Evolutionary conservation across 2,113 vertebrate species (phyloP), one percentile per base, ranked within the genome.

Genomic region (Tragelaphus imberbis): DNA sequence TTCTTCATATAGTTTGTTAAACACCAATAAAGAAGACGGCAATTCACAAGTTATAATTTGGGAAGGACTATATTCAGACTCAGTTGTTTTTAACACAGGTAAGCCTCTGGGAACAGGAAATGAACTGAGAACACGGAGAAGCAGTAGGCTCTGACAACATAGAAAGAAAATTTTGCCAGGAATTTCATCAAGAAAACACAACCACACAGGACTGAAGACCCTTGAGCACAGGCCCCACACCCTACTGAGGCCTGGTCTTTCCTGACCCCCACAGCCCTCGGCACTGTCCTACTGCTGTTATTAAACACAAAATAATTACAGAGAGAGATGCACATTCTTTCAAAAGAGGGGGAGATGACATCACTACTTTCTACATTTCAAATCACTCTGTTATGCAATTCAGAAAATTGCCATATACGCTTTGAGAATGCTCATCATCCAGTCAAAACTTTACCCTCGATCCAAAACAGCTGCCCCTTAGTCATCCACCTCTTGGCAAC

Each of bases 301-400:
- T 91, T 95, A 91, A 97, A 95, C 90, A 56, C 92, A 55, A 68
- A 93, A 93, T 95, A 96, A 97, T 92, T 94, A 97, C 51, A 97
- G 94, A 84, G 86, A 90, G 81, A 94, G 59, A 84, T 14, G 49
- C 6, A 16, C 36, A 23, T 33, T 87, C 75, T 88, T 85, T 81
- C 63, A 84, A 94, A 95, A 98, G 40, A 82, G 21, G 51, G 55
- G 21, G n/a, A 55, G 87, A 61, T 96, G 97, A 97, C 33, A 68
- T 97, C 95, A 96, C 30, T 87, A 47, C 81, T 96, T 97, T 90
- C 90, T 90, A 96, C 86, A 90, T 96, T 92, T 90, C 79, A 80
- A 95, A 40, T 84, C 58, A 94, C 58, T 87, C 61, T 92, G 81
- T 95, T 96, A 95, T 44, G 59, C 81, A 98, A 85, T 94, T 94